Base-by-base conservation (phyloP, 2,797 vertebrate species). In the Pipistrellus pipistrellus region DNA sequence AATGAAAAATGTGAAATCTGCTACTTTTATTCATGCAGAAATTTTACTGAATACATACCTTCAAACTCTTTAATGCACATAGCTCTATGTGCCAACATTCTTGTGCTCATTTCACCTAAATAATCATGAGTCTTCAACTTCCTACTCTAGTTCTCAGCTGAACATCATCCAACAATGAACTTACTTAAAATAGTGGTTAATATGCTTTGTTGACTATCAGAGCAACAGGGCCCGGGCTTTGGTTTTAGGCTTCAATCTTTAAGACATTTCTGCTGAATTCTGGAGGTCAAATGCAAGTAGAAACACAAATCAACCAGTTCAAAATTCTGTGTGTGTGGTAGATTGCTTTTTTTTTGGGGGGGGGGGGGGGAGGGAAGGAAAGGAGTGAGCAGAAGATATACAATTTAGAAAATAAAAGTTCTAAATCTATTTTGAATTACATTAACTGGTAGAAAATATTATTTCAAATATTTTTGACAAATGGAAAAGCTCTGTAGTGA, bases 1-100 rank as follows among this genome's bases (percentile, higher is more conserved):
- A 93, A 95, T 62, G 59, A 96, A 93, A 95, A 82, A 68, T 57
- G 35, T 71, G 30, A 95, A 92, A 93, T 51, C 66, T 82, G 14
- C 84, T 76, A 17, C 84, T 82, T 95, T 89, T 64, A 55, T 94
- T 91, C 81, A 85, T 80, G 21, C 44, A 92, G 84, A 96, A 94
- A 92, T 91, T 77, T 81, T 85, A 83, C 75, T 89, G 66, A 78
- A 20, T 88, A 55, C 8, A 9, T 85, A 51, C 53, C 59, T 93
- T 55, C 17, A 30, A 92, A 57, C 21, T 82, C 57, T 92, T 91
- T 85, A 59, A 72, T 86, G 82, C 86, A 85, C 82, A 88, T 10
- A 77, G 23, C 44, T 92, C 77, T 83, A 44, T 66, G 38, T 83
- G 90, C 48, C 84, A 94, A 85, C 95, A 91, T 68, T 93, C 64